Evolutionary conservation across 2,888 invertebrate species (phyloP).

Genomic region (Cataglyphis cursor): DNA sequence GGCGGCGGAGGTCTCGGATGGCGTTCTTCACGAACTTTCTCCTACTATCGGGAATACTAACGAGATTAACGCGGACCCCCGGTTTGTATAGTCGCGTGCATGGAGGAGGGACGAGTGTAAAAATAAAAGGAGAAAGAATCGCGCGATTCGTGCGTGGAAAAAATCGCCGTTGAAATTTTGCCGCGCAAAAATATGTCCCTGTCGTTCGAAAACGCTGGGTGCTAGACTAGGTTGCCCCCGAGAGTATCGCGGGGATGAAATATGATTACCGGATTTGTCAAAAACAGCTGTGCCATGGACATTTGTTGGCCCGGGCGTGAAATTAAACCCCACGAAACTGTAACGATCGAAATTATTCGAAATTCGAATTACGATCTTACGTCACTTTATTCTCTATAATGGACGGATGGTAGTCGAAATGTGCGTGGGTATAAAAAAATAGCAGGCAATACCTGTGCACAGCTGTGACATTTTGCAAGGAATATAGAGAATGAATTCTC

Average conservation of each 20-base stretch:
- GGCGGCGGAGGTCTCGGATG: conserved; percentile 30
- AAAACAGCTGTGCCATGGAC: conserved; percentile 76
- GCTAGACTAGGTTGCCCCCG: conserved; percentile 55
- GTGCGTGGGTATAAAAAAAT: neutral
- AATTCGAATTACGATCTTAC: conserved; percentile 31
- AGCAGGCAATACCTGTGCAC: neutral
- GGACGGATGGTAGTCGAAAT: neutral
- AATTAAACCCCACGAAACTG: conserved; percentile 74
- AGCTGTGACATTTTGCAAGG: neutral
- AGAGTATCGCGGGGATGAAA: conserved; percentile 69
- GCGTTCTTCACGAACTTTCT: conserved; percentile 44
- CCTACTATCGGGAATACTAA: conserved; percentile 66
- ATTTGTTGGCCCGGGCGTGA: conserved; percentile 71
- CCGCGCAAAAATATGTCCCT: conserved; percentile 49
- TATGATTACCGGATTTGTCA: conserved; percentile 77
- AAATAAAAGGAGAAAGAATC: neutral
- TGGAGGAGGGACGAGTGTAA: neutral
- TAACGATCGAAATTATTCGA: conserved; percentile 53
- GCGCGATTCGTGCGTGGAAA: conserved; percentile 14
- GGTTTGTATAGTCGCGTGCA: conserved; percentile 10
- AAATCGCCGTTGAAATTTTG: conserved; percentile 54
- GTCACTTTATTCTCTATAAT: conserved; percentile 30
- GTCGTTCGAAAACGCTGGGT: conserved; percentile 61
- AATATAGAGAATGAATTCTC: neutral
- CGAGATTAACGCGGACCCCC: conserved; percentile 47